phyloP scores from a whole-genome alignment of 2,888 invertebrate genomes.

The Oegoconia quadripuncta region DNA sequence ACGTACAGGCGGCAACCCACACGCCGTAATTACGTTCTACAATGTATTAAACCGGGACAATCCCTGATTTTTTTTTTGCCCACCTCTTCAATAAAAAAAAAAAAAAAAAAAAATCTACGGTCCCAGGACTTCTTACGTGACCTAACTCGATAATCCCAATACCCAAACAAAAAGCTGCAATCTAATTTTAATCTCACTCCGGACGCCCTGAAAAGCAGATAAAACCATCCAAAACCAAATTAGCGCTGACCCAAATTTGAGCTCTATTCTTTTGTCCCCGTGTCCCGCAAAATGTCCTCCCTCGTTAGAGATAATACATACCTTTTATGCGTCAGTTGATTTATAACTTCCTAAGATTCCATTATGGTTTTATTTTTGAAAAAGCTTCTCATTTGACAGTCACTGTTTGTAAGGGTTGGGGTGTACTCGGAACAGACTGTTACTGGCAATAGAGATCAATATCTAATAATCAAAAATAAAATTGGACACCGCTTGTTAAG shows the following conservation, averaged over 20 bases:
- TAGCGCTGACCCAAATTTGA: slow-evolving; percentile 18
- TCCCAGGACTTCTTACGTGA: too few species aligned
- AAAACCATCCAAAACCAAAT: slow-evolving; percentile 20
- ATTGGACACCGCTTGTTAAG: too few species aligned
- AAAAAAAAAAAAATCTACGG: too few species aligned
- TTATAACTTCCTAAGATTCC: slow-evolving; percentile 18
- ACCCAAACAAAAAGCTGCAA: slow-evolving; percentile 4
- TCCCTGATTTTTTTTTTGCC: too few species aligned
- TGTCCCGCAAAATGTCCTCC: slow-evolving; percentile 12
- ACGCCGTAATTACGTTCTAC: too few species aligned
- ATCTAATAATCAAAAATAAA: too few species aligned
- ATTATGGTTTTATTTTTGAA: slow-evolving; percentile 10
- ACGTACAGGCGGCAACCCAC: too few species aligned
- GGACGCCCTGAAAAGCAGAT: slow-evolving; percentile 8
- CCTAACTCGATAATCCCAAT: too few species aligned
- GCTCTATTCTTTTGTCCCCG: slow-evolving; percentile 16
- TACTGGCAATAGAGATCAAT: too few species aligned
- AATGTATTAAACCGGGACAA: too few species aligned
- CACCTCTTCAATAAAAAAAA: too few species aligned
- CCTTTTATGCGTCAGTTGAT: slow-evolving; percentile 16
- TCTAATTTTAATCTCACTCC: slow-evolving; percentile 15
- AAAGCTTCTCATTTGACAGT: slow-evolving; percentile 10
- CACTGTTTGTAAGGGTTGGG: neutral
- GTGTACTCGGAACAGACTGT: too few species aligned
- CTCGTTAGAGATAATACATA: slow-evolving; percentile 18